phyloP scores from a whole-genome alignment of 2,797 vertebrate species.

The Siniperca scherzeri region DNA sequence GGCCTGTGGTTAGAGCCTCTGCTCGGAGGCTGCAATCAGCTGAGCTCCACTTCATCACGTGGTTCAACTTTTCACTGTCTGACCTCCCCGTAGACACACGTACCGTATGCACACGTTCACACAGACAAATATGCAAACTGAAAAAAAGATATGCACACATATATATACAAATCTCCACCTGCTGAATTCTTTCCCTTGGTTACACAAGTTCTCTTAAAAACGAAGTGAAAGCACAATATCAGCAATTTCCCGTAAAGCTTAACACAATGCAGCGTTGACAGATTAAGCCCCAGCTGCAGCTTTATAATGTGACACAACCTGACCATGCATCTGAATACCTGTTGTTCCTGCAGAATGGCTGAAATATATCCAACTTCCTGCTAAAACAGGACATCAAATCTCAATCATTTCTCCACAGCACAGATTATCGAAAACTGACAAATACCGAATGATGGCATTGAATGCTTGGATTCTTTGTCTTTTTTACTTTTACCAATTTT shows the following conservation, averaged over 20 bases:
- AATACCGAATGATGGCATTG: not conserved
- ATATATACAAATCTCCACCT: not conserved
- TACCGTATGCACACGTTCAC: not conserved
- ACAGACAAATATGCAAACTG: conserved; percentile 11
- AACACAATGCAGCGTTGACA: conserved; percentile 7
- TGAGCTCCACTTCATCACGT: conserved; percentile 54
- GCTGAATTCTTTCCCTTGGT: conserved; percentile 5
- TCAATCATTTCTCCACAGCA: not conserved
- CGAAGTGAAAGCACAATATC: conserved; percentile 29
- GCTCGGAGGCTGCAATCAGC: conserved; percentile 68
- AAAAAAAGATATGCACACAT: not conserved
- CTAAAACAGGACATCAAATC: not conserved
- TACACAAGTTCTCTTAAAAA: conserved; percentile 8
- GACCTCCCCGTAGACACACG: conserved; percentile 42
- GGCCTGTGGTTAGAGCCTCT: conserved; percentile 51
- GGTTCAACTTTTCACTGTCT: conserved; percentile 38
- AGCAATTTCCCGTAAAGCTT: conserved; percentile 11
- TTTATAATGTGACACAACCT: conserved; percentile 38
- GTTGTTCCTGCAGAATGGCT: conserved; percentile 18
- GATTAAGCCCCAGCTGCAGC: conserved; percentile 12
- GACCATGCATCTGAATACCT: conserved; percentile 4
- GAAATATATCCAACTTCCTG: not conserved
- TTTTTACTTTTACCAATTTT: not conserved
- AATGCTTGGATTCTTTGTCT: not conserved
- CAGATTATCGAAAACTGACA: not conserved